Evolutionary conservation across 53 echinoderm and acorn worm species (phyloP).

Genomic region (Temnopleurus reevesii): DNA sequence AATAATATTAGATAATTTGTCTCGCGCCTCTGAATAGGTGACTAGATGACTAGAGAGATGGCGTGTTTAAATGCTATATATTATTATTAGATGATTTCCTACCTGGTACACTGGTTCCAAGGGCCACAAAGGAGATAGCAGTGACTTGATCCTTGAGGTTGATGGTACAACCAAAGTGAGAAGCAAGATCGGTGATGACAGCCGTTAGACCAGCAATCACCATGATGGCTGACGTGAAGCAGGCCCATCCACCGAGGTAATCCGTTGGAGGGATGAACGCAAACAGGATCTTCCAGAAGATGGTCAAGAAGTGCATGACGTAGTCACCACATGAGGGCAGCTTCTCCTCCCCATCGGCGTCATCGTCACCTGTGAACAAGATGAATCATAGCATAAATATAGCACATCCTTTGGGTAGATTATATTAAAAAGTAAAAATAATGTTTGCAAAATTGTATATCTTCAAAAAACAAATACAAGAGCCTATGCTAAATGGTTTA

Average conservation of each 20-base stretch:
- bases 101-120: constrained; percentile 98
- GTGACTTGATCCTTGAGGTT: constrained; percentile 83
- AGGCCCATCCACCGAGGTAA: constrained; percentile 87
- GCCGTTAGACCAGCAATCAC: constrained; percentile 87
- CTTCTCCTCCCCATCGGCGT: constrained; percentile 85
- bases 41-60: background rate
- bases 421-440: too few species aligned
- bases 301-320: constrained; percentile 99
- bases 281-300: constrained; percentile 99
- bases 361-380: constrained; percentile 89
- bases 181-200: constrained; percentile 86
- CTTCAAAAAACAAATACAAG: too few species aligned
- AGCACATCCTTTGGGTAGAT: too few species aligned
- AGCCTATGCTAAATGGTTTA: too few species aligned
- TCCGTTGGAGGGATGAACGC: constrained; percentile 97
- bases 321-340: constrained; percentile 97
- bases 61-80: too few species aligned
- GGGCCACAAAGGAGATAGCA: constrained; percentile 96
- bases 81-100: background rate
- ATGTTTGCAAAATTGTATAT: too few species aligned
- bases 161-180: constrained; percentile 95
- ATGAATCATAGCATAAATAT: too few species aligned
- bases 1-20: too few species aligned
- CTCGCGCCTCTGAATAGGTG: too few species aligned
- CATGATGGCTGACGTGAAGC: constrained; percentile 82